Percentiles rank a stretch among this genome's conserved stretches.
phyloP scores from a whole-genome alignment of 2,888 invertebrate species.

The Ceriagrion tenellum region DNA sequence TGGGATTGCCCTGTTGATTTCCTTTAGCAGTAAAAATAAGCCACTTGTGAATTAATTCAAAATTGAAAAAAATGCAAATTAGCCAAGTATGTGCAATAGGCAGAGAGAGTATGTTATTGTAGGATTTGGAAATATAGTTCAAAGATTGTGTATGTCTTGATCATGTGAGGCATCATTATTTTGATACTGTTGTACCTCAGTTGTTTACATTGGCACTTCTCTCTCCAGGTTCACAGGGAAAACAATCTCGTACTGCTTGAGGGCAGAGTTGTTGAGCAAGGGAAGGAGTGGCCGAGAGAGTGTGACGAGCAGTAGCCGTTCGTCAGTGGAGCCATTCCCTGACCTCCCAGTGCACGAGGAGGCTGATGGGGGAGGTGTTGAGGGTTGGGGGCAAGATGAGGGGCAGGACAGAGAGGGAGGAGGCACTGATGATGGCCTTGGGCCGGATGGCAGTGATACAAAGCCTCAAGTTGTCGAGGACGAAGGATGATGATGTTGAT shows the following conservation, averaged over 20 bases:
- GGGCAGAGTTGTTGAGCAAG: background rate
- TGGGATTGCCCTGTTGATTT: no score
- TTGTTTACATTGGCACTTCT: background rate
- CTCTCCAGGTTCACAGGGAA: constrained; percentile 41
- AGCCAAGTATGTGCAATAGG: no score
- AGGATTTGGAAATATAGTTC: no score
- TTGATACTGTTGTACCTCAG: background rate
- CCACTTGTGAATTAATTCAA: no score
- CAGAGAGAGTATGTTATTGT: no score
- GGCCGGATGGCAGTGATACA: background rate
- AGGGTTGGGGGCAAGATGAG: background rate
- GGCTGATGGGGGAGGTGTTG: background rate
- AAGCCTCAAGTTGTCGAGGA: background rate
- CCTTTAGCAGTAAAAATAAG: no score
- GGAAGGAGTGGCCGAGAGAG: constrained; percentile 16
- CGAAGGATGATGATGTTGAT: background rate
- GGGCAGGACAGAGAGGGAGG: background rate
- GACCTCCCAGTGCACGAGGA: constrained; percentile 34
- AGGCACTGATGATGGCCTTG: background rate
- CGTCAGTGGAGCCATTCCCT: constrained; percentile 42
- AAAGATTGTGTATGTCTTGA: no score
- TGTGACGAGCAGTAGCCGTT: constrained; percentile 28
- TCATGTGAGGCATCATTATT: background rate
- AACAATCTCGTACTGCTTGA: constrained; percentile 26
- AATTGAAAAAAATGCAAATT: no score